Percentiles rank a stretch among this genome's conserved stretches.
Conservation (phyloP, 2,113 vertebrate species). For the Zosterops japonicus region DNA sequence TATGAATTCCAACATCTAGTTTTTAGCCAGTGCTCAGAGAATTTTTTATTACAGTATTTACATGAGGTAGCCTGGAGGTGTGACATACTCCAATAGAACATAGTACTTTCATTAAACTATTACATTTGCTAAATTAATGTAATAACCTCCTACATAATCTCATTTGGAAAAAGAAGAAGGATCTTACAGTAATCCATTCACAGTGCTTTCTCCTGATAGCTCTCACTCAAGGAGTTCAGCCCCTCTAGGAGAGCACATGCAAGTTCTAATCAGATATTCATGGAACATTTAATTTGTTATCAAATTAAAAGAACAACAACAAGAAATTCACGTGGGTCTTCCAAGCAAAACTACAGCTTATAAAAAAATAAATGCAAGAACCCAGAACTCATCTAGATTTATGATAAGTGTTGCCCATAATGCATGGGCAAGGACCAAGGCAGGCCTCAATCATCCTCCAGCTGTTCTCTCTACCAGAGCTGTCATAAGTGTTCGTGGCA, state of each 20-base stretch:
- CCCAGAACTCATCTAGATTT: neutral
- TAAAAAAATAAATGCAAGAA: neutral
- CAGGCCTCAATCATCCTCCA: neutral
- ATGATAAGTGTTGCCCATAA: neutral
- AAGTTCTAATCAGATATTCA: neutral
- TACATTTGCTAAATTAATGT: neutral
- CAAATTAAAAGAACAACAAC: neutral
- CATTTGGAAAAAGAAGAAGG: neutral
- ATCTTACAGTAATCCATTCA: neutral
- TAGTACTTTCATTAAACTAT: neutral
- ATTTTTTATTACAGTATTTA: neutral
- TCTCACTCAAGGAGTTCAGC: neutral
- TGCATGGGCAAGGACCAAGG: neutral
- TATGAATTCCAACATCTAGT: neutral
- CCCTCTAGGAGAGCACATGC: neutral
- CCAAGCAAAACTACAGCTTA: neutral
- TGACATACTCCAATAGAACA: neutral
- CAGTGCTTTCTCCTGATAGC: neutral
- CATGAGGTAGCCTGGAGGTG: neutral
- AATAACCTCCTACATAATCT: neutral
- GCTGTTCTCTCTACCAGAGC: neutral
- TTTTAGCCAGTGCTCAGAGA: neutral
- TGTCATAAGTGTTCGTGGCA: fast-evolving
- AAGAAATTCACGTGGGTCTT: neutral
- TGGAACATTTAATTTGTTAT: neutral